These are phyloP conservation scores for Eutrigla gurnardus DNA, from an alignment of 2,797 vertebrate genomes.

Conservation along the genomic window DNA sequence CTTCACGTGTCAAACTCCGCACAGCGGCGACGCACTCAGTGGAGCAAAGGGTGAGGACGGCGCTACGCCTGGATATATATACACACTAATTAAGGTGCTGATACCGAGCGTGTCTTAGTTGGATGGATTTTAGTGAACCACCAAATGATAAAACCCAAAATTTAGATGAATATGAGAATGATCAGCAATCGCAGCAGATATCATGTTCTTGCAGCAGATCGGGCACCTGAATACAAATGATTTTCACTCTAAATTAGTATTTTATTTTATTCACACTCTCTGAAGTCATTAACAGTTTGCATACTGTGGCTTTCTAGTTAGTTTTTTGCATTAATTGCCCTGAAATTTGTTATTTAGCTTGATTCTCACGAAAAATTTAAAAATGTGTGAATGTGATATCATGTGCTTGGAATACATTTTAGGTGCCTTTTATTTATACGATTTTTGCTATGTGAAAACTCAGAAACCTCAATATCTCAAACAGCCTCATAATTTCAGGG, in stretches of 20 bases:
- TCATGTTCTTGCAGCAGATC: neutral
- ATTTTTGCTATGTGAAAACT: neutral
- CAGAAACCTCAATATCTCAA: neutral
- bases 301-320: neutral
- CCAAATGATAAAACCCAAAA: neutral
- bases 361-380: neutral
- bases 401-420: neutral
- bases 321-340: neutral
- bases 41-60: conserved; percentile 34
- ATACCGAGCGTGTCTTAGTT: neutral
- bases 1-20: conserved; percentile 53
- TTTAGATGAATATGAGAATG: neutral
- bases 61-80: conserved; percentile 8
- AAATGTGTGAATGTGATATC: neutral
- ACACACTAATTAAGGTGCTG: conserved; percentile 36
- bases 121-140: neutral
- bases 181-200: neutral
- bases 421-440: neutral
- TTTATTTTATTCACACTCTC: neutral
- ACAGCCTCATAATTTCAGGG: neutral
- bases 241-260: neutral
- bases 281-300: neutral
- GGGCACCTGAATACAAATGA: neutral
- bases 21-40: conserved; percentile 15
- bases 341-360: neutral